Evolutionary conservation across 2,113 vertebrate genomes (phyloP).

Genomic region (Anarrhichthys ocellatus): DNA sequence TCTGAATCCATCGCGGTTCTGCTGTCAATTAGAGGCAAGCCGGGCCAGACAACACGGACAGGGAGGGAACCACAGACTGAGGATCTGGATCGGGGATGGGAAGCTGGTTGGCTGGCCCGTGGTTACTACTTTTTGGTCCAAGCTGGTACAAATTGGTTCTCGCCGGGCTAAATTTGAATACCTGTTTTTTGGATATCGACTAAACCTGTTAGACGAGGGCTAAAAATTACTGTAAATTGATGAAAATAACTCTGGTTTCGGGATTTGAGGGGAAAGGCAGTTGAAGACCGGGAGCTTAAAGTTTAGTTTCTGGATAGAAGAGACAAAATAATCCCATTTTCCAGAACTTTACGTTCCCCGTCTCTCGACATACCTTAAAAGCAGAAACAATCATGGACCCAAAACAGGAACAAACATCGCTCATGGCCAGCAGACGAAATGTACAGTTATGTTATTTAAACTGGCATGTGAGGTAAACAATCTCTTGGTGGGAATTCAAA

Average conservation of each 20-base stretch:
- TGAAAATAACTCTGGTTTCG: slow-evolving; percentile 47
- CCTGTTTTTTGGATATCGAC: slow-evolving; percentile 50
- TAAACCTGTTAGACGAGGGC: slow-evolving; percentile 60
- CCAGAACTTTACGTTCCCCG: slow-evolving; percentile 63
- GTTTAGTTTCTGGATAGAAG: slow-evolving; percentile 35
- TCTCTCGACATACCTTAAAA: slow-evolving; percentile 52
- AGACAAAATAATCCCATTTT: slow-evolving; percentile 70
- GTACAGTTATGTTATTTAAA: slow-evolving; percentile 74
- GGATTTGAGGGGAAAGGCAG: slow-evolving; percentile 5
- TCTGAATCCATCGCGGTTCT: slow-evolving; percentile 78
- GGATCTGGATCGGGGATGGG: slow-evolving; percentile 58
- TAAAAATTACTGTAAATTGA: slow-evolving; percentile 32
- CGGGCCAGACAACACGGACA: slow-evolving; percentile 74
- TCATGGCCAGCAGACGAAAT: slow-evolving; percentile 54
- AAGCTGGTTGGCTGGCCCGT: slow-evolving; percentile 47
- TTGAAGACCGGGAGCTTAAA: slow-evolving; percentile 25
- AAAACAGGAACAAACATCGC: slow-evolving; percentile 72
- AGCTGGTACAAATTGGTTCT: slow-evolving; percentile 53
- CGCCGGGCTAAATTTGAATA: slow-evolving; percentile 40
- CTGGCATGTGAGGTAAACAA: slow-evolving; percentile 67
- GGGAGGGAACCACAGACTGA: slow-evolving; percentile 61
- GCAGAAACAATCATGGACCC: slow-evolving; percentile 54
- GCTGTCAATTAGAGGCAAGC: slow-evolving; percentile 68
- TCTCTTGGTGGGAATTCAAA: slow-evolving; percentile 51
- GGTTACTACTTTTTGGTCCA: slow-evolving; percentile 53